Base-by-base conservation (phyloP, 2,113 vertebrate species). In the Natator depressus region DNA sequence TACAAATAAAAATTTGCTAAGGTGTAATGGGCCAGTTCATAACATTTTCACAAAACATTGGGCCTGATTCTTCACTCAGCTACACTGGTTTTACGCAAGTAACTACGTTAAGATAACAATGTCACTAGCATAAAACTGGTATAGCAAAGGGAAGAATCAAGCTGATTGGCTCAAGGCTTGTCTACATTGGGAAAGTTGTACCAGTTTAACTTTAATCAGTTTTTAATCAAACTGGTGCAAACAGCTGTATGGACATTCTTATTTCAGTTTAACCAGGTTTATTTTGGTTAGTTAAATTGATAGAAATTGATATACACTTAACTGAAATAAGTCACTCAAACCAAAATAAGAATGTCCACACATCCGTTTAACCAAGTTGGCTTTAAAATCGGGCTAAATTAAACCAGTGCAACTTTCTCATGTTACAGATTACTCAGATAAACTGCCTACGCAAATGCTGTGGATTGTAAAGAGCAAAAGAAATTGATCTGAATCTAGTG, bases 321-420 rank as follows among this genome's bases (percentile, higher is more conserved):
- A 76, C 10, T 76, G 24, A 42, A 76, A 46, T 76, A 76, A 76
- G 72, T 25, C 20, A 76, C 72, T 46, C 82, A 87, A 81, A 24
- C 24, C 51, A 92, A 88, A 92, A 94, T 78, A 69, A 80, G 24
- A 86, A 38, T 76, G 51, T 79, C n/a, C 95, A 51, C 47, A 88
- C 13, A 13, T 55, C 10, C 42, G 87, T 88, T 90, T 12, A 91
- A 94, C 82, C 38, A 55, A 80, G 62, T 14, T 82, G 3, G 84
- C 49, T 88, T 80, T 49, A 93, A 93, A 95, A 46, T 46, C n/a
- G 27, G 22, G 27, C 42, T 25, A 9, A 25, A 11, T 38, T 76
- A 4, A 76, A 76, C 22, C 22, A 25, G 42, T 46, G 24, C 38
- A 24, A 76, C 20, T 76, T 76, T 24, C 38, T 76, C 38, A 46